Conservation (phyloP, 2,797 vertebrate species). For the Danio aesculapii region DNA sequence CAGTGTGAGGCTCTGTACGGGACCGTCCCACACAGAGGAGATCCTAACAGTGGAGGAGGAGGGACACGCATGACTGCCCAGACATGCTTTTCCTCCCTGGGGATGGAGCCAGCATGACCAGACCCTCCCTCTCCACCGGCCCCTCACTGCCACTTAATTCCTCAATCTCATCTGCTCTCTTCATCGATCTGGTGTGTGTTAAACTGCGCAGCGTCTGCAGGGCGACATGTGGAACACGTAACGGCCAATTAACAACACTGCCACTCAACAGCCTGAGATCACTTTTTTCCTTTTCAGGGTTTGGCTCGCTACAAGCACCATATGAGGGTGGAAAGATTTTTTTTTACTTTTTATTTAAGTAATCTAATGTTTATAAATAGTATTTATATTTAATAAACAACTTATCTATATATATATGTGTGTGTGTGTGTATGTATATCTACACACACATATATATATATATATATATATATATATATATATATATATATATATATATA, state of each 20-base stretch:
- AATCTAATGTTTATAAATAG: too few relatives aligned
- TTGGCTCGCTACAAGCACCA: not conserved
- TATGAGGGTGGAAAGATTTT: not conserved
- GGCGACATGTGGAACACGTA: constrained; percentile 26
- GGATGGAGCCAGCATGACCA: constrained; percentile 43
- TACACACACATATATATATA: too few relatives aligned
- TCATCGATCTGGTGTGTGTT: constrained; percentile 55
- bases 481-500: too few relatives aligned
- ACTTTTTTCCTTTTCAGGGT: not conserved
- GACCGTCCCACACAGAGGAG: constrained; percentile 43
- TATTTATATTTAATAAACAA: too few relatives aligned
- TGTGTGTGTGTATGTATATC: too few relatives aligned
- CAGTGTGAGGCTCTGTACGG: constrained; percentile 37
- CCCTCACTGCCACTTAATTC: constrained; percentile 57
- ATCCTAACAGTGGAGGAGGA: constrained; percentile 21
- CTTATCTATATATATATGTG: too few relatives aligned
- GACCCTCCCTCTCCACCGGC: constrained; percentile 6
- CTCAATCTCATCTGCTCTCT: constrained; percentile 51
- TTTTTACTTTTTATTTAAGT: too few relatives aligned
- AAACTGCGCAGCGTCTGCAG: constrained; percentile 50
- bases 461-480: too few relatives aligned
- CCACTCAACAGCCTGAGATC: constrained; percentile 32
- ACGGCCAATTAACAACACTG: constrained; percentile 41
- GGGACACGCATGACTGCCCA: constrained; percentile 48
- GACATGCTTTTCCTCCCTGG: constrained; percentile 47